Base-by-base conservation (phyloP, 2,888 invertebrate species). In the Gryllus longicercus region DNA sequence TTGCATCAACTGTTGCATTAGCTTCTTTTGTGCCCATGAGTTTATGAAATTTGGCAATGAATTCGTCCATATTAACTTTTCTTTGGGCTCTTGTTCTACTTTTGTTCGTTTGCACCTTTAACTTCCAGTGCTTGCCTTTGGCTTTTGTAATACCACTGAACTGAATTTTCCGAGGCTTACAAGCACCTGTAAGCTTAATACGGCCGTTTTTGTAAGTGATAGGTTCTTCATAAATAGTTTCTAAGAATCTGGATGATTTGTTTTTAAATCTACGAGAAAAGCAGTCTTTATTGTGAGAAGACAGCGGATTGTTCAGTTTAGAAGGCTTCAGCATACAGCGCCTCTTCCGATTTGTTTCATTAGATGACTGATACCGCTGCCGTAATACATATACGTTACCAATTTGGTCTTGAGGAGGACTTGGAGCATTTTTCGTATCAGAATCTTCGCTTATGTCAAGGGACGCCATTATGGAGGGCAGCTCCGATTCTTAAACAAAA, bases 221-320 rank as follows among this genome's bases (percentile, higher is more conserved):
- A 63, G 63, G 63, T n/a, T 63, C 63, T n/a, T 63, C 63, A 63
- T 63, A 63, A 63, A 63, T 63, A 63, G 63, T 63, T 63, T 63
- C 63, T 8, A 63, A 63, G n/a, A 3, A 63, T n/a, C n/a, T 63
- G 11, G 63, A 16, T 5, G 63, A 63, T 18, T 14, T 63, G n/a
- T 14, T 63, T 18, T 18, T n/a, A 63, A 63, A 63, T 63, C 63
- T 63, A 5, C n/a, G 16, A 63, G 16, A 63, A 38, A 38, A 38
- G 8, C 38, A 38, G 8, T 38, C 38, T 38, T 38, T 8, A 38
- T 38, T 38, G 38, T 38, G 38, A 38, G 38, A 38, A 38, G 38
- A 38, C 8, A 38, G 8, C 5, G 38, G 38, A 38, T 38, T 38
- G 38, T 38, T 38, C 16, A 14, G 63, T n/a, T 63, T 63, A 5